A percentile compares a stretch with the other conserved stretches of the same genome.
Evolutionary conservation across 2,797 vertebrate species (phyloP).

Genomic region (Sebastes flavidus): DNA sequence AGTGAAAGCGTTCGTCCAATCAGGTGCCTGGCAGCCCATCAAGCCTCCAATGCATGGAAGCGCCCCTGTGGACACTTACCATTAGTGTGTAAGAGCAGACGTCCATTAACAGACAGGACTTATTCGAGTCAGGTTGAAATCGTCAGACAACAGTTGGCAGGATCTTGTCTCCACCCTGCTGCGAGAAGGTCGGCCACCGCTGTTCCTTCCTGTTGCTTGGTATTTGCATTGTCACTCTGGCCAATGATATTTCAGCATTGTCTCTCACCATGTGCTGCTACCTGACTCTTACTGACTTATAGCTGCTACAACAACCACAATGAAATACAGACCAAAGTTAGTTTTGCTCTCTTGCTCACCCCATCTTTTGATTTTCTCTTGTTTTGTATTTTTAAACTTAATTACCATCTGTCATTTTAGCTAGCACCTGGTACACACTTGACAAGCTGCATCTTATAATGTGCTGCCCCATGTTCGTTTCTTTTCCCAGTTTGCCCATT

Average conservation of each 20-base stretch:
- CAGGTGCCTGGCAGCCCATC: neutral
- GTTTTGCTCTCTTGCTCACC: too few species aligned
- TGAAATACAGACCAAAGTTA: neutral
- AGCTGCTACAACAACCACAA: neutral
- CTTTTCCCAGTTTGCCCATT: neutral
- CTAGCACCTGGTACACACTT: neutral
- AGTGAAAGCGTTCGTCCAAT: neutral
- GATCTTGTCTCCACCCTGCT: conserved; percentile 14
- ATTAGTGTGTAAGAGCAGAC: neutral
- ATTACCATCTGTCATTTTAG: neutral
- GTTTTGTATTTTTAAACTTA: neutral
- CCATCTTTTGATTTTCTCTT: too few species aligned
- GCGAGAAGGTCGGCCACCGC: neutral
- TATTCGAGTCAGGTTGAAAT: neutral
- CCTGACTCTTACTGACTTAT: neutral
- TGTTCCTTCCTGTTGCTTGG: neutral
- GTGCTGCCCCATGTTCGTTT: neutral
- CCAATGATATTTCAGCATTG: neutral
- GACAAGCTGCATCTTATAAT: neutral
- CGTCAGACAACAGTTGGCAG: neutral
- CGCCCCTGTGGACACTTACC: neutral
- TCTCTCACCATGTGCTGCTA: neutral
- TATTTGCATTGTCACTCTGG: neutral
- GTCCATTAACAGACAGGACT: neutral
- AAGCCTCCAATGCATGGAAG: neutral